phyloP scores from a whole-genome alignment of 1,140 invertebrate genomes.

The Drosophila sturtevanti region DNA sequence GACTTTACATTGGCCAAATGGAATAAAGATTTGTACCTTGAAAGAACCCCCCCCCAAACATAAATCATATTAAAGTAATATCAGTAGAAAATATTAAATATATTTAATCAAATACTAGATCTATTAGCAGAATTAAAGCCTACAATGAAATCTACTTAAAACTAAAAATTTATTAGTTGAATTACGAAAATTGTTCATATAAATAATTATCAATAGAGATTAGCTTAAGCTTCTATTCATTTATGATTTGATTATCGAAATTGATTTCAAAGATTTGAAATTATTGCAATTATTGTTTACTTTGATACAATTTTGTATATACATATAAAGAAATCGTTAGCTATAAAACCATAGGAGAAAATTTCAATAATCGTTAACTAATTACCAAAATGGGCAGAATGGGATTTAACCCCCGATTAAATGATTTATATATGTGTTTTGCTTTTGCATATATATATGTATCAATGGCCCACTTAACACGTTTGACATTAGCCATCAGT shows the following conservation, averaged over 20 bases:
- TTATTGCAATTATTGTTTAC: neutral
- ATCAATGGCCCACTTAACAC: slow-evolving; percentile 2
- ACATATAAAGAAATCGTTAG: no score
- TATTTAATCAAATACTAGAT: neutral
- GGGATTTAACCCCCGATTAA: neutral
- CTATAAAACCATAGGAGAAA: neutral
- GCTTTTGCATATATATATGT: no score
- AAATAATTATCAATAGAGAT: no score
- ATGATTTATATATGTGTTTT: slow-evolving; percentile 5
- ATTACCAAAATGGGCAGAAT: neutral
- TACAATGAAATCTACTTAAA: no score
- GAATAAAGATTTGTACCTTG: neutral
- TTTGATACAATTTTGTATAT: no score
- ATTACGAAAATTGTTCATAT: no score
- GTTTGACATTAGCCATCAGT: neutral
- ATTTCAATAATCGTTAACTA: neutral
- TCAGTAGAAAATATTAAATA: neutral
- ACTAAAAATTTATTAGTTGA: no score
- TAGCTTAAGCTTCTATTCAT: no score
- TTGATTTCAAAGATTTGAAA: no score
- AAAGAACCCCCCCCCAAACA: neutral
- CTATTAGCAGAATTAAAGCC: neutral
- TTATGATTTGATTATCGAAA: no score
- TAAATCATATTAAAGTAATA: neutral
- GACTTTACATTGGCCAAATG: slow-evolving; percentile 11